Evolutionary conservation across 2,888 invertebrate species (phyloP), one percentile per base, ranked within the genome.

Genomic region (Augiades crinisus): DNA sequence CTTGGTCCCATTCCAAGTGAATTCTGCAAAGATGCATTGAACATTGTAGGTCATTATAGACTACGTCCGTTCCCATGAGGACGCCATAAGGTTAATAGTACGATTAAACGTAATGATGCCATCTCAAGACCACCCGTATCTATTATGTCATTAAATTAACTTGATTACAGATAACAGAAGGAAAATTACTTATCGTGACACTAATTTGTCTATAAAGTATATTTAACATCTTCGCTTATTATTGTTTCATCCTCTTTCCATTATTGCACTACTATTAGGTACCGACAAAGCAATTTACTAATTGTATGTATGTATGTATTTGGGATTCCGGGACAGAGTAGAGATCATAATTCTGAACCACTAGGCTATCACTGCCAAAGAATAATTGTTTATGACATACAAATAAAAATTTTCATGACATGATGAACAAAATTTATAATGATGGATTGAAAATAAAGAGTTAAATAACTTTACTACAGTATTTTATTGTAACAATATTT

Each of bases 91-190:
- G 10, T 6, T 14, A 8, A 17, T 41, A 13, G 17, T 17, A 3
- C 1, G n/a, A 31, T 22, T 47, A 47, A 21, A 40, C 14, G 14
- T 31, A 47, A 40, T 31, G 21, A 47, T 1, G 16, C 24, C n/a
- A 37, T 22, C 47, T 47, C 14, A 10, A 38, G 21, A 31, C 30
- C 10, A 31, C 30, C 22, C 47, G 30, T 31, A 40, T 40, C 31
- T 37, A 47, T 46, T 38, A 44, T 33, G 38, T 47, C 31, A 40
- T 47, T 24, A 40, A 31, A 47, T 31, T 33, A 33, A 38, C 31
- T 31, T 47, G 13, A 33, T 47, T 22, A 40, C 14, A 47, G 27
- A 30, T 37, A 37, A 47, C 8, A 36, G 17, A 37, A 27, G 37
- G 1, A 13, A 30, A 33, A 44, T 44, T 47, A 30, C 24, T 19